These are phyloP conservation scores for Opisthograptis luteolata DNA, from an alignment of 2,888 invertebrate species.

Conservation along the genomic window DNA sequence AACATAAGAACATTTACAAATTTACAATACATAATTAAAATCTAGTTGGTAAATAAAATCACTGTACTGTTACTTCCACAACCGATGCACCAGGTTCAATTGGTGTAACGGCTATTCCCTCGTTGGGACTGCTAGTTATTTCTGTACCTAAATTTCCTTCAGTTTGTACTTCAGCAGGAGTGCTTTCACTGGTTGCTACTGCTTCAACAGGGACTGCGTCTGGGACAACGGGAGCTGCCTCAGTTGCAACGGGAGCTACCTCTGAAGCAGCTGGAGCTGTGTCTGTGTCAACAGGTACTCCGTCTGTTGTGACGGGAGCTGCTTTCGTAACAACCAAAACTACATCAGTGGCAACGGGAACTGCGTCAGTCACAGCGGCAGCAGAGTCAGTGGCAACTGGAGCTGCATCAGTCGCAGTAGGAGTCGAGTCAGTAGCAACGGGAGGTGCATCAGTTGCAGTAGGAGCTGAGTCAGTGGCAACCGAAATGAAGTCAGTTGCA, in stretches of 20 bases:
- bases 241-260: conserved; percentile 4
- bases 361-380: conserved; percentile 2
- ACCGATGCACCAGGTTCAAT: conserved; percentile 63
- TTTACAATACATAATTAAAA: conserved; percentile 31
- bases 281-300: conserved; percentile 4
- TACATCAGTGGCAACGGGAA: neutral
- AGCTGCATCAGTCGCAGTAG: neutral
- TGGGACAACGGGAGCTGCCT: conserved; percentile 8
- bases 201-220: conserved; percentile 7
- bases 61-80: conserved; percentile 63
- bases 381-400: conserved; percentile 3
- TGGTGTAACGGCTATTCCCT: conserved; percentile 41
- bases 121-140: conserved; percentile 12
- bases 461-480: conserved; percentile 1
- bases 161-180: conserved; percentile 24
- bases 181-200: neutral
- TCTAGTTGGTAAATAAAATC: conserved; percentile 32
- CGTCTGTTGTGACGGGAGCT: conserved; percentile 1
- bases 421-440: neutral
- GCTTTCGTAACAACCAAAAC: conserved; percentile 4
- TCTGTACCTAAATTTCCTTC: conserved; percentile 19
- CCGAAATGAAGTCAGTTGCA: conserved; percentile 6
- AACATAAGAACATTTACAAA: conserved; percentile 28
- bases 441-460: neutral
- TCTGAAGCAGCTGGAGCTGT: conserved; percentile 6